Conservation (phyloP, 2,888 invertebrate species). For the Dascillus cervinus region DNA sequence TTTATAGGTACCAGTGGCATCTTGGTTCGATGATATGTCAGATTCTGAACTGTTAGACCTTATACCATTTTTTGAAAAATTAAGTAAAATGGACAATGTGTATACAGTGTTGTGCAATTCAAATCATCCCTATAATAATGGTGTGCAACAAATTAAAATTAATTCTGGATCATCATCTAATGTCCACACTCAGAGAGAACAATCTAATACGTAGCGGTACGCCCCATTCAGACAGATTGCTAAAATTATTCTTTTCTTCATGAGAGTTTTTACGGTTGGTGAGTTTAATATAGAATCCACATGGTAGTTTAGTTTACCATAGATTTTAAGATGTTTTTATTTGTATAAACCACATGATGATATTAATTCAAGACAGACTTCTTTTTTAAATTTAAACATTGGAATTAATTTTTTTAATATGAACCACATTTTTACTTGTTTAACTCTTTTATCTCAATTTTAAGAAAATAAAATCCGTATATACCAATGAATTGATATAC, state of each 20-base stretch:
- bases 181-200: conserved; percentile 19
- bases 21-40: conserved; percentile 99
- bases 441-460: too few relatives aligned
- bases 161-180: conserved; percentile 20
- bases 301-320: conserved; percentile 10
- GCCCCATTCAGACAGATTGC: conserved; percentile 18
- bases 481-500: too few relatives aligned
- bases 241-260: conserved; percentile 24
- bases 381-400: too few relatives aligned
- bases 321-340: conserved; percentile 3
- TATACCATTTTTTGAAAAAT: conserved; percentile 95
- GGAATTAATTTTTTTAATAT: too few relatives aligned
- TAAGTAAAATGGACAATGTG: conserved; percentile 95
- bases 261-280: conserved; percentile 22
- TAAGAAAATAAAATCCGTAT: too few relatives aligned
- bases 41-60: conserved; percentile 95
- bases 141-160: conserved; percentile 30
- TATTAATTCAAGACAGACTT: too few relatives aligned
- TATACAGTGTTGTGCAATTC: conserved; percentile 91
- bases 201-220: conserved; percentile 35
- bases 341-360: too few relatives aligned
- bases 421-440: too few relatives aligned
- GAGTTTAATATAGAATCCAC: conserved; percentile 11
- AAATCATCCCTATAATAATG: conserved; percentile 70
- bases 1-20: conserved; percentile 88